phyloP scores from a whole-genome alignment of 2,888 invertebrate species.

The Caradrina kadenii region DNA sequence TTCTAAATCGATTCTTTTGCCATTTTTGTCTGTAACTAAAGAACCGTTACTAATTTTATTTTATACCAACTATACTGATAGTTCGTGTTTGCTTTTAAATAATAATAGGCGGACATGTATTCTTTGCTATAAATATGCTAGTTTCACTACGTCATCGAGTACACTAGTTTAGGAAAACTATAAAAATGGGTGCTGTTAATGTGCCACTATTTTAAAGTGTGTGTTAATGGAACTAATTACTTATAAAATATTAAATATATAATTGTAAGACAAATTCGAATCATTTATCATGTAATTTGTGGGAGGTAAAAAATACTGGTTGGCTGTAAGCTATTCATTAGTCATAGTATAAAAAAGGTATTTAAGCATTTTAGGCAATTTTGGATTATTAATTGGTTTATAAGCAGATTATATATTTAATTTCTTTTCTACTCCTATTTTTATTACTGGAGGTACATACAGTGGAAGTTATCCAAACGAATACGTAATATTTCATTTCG shows the following conservation, averaged over 20 bases:
- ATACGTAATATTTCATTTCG: too few relatives aligned
- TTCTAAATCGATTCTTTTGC: constrained; percentile 5
- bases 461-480: too few relatives aligned
- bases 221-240: background rate
- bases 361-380: constrained; percentile 6
- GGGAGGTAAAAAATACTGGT: constrained; percentile 11
- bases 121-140: background rate
- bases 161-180: constrained; percentile 20
- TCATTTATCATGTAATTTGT: constrained; percentile 24
- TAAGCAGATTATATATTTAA: background rate
- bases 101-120: background rate
- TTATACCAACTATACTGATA: constrained; percentile 10
- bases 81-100: constrained; percentile 20
- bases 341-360: constrained; percentile 12
- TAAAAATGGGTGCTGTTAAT: constrained; percentile 29
- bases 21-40: constrained; percentile 34
- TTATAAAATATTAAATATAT: background rate
- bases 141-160: background rate
- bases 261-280: constrained; percentile 13
- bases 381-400: constrained; percentile 5
- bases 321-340: constrained; percentile 16
- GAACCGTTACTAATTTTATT: constrained; percentile 50
- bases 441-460: too few relatives aligned
- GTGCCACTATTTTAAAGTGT: constrained; percentile 10
- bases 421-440: background rate